These are phyloP conservation scores for Rhaphigaster nebulosa DNA, from an alignment of 2,888 invertebrate genomes.

Conservation along the genomic window DNA sequence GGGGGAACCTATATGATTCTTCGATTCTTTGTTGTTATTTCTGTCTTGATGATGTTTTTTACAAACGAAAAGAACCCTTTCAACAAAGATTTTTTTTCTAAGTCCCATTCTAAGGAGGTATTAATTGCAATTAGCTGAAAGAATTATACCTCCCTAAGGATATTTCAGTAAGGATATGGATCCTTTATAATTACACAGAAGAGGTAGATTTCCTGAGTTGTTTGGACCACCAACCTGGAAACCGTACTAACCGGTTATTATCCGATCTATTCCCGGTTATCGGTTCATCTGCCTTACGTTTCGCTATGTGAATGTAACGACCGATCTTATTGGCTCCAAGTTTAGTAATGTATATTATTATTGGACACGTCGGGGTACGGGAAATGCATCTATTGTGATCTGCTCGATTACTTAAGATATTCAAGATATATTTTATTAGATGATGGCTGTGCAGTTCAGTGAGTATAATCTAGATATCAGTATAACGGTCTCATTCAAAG, in stretches of 20 bases:
- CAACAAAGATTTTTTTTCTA: not conserved
- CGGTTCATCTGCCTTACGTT: not conserved
- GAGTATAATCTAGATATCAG: too few species aligned
- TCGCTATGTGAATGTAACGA: not conserved
- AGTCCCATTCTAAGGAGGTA: not conserved
- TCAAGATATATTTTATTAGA: too few species aligned
- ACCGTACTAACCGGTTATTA: not conserved
- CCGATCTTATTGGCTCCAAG: not conserved
- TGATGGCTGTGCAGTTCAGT: too few species aligned
- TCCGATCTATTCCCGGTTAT: not conserved
- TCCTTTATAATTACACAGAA: not conserved
- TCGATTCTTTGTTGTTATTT: too few species aligned
- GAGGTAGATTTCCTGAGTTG: not conserved
- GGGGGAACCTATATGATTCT: too few species aligned
- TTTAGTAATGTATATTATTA: not conserved
- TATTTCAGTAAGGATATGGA: not conserved
- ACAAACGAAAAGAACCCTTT: not conserved
- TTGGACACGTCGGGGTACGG: not conserved
- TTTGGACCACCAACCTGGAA: not conserved
- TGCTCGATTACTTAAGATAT: not conserved
- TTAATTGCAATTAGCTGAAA: not conserved
- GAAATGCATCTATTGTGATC: not conserved
- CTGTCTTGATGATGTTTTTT: not conserved
- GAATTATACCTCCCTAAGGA: not conserved
- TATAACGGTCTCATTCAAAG: too few species aligned